A percentile compares a stretch with the other conserved stretches of the same genome.
Evolutionary conservation across 2,888 invertebrate species (phyloP).

Genomic region (Galerucella pusilla): DNA sequence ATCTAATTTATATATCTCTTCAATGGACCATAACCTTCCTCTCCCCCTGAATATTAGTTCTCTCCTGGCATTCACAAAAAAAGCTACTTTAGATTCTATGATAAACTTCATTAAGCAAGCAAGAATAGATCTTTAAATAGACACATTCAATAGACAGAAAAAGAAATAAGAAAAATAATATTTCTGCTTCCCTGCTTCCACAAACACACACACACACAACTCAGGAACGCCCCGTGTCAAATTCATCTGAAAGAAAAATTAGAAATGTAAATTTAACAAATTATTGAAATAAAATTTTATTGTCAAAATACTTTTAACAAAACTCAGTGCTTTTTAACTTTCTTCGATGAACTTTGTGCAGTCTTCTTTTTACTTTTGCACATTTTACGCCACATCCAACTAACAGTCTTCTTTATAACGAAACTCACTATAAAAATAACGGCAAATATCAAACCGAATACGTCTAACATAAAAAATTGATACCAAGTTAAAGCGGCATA

Average conservation of each 20-base stretch:
- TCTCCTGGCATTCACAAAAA: no score
- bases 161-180: no score
- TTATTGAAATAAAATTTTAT: neutral
- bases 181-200: no score
- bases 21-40: no score
- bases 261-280: neutral
- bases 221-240: no score
- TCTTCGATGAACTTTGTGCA: neutral
- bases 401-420: constrained; percentile 1
- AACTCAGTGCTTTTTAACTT: neutral
- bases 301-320: neutral
- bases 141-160: no score
- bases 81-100: no score
- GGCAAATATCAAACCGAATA: constrained; percentile 24
- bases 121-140: no score
- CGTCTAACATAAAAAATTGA: constrained; percentile 48
- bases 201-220: no score
- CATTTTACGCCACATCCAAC: neutral
- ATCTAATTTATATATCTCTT: no score
- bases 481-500: constrained; percentile 46
- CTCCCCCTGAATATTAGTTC: no score
- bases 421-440: constrained; percentile 7
- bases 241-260: neutral
- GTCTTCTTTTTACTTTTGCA: neutral
- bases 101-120: no score